phyloP scores from a whole-genome alignment of 2,888 invertebrate genomes.

The Notodonta ziczac region DNA sequence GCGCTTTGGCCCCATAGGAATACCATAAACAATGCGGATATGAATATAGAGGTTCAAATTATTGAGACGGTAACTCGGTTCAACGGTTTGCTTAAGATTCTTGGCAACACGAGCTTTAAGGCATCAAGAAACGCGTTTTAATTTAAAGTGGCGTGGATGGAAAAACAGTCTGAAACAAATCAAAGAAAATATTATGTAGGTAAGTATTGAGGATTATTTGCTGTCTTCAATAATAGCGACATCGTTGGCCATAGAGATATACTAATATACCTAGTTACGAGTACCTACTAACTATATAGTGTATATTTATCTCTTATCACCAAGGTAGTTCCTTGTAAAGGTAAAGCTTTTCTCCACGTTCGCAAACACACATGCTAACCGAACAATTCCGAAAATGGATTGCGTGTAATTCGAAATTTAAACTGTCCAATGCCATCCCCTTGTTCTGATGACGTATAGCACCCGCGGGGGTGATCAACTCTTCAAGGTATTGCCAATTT shows the following conservation, averaged over 20 bases:
- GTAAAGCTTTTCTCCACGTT: background rate
- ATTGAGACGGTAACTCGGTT: background rate
- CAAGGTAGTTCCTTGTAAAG: no score
- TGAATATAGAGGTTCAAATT: slow-evolving; percentile 4
- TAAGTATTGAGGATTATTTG: no score
- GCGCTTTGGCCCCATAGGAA: slow-evolving; percentile 51
- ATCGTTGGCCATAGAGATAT: no score
- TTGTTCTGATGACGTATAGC: slow-evolving; percentile 66
- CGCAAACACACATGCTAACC: slow-evolving; percentile 16
- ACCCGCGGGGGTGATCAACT: slow-evolving; percentile 74
- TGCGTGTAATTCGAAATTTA: slow-evolving; percentile 68
- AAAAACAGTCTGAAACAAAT: no score
- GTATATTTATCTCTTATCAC: no score
- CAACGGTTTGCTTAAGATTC: background rate
- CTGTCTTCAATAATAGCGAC: no score
- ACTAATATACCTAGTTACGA: no score
- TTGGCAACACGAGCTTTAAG: no score
- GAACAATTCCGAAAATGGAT: slow-evolving; percentile 65
- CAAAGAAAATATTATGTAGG: no score
- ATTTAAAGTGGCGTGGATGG: no score
- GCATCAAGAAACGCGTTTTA: no score
- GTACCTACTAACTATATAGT: no score
- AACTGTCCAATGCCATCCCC: slow-evolving; percentile 67
- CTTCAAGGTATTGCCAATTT: slow-evolving; percentile 30
- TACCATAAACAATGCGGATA: slow-evolving; percentile 34